Conservation (phyloP, 2,888 invertebrate genomes). For the Listrodromus nycthemerus region DNA sequence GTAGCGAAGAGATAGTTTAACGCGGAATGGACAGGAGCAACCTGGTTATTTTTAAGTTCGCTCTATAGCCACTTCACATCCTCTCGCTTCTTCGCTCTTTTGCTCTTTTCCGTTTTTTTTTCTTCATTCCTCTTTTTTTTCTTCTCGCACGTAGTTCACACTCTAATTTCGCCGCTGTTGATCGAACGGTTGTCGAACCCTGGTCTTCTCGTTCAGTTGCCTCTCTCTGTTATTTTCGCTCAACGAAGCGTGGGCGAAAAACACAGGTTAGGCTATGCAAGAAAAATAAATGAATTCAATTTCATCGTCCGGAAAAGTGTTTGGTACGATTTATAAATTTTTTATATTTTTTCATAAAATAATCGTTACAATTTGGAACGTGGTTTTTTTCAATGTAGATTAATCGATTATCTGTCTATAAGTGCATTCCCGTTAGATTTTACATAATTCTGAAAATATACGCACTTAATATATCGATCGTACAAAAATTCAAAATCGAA, state of each 20-base stretch:
- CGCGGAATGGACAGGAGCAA: conserved; percentile 61
- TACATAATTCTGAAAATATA: too few species aligned
- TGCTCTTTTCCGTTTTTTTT: conserved; percentile 29
- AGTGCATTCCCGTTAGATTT: too few species aligned
- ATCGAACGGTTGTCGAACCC: conserved; percentile 51
- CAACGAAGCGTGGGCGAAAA: background rate
- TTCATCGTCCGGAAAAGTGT: too few species aligned
- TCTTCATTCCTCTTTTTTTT: conserved; percentile 2
- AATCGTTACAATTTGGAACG: too few species aligned
- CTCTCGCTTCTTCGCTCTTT: conserved; percentile 35
- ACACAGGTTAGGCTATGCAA: too few species aligned
- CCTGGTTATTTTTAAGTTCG: conserved; percentile 59
- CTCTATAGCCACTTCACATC: conserved; percentile 57
- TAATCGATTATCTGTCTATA: too few species aligned
- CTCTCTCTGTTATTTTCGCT: background rate
- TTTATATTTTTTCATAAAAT: too few species aligned
- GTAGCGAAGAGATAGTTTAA: conserved; percentile 31
- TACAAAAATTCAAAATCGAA: too few species aligned
- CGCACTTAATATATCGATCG: too few species aligned
- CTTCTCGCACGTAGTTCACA: conserved; percentile 45
- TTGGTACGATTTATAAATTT: too few species aligned
- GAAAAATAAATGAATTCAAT: too few species aligned
- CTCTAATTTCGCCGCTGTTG: conserved; percentile 45
- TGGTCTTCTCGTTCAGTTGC: background rate
- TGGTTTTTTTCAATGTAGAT: too few species aligned